Evolutionary conservation across 2,797 vertebrate species (phyloP).

Genomic region (Scolopax bukidnonensis): DNA sequence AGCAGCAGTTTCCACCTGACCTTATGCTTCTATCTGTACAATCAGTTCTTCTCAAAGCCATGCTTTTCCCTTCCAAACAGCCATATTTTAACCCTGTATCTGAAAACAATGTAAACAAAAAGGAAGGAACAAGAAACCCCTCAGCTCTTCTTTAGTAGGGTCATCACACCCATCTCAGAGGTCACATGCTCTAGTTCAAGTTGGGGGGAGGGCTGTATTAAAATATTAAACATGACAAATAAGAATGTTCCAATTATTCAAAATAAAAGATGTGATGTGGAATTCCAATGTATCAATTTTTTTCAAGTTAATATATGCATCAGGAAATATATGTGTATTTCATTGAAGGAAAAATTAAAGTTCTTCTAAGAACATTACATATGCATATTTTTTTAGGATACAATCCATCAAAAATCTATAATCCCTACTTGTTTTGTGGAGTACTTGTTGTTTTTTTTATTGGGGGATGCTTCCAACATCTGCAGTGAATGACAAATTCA

Average conservation of each 20-base stretch:
- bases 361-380: background rate
- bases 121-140: background rate
- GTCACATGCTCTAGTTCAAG: background rate
- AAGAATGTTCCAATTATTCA: background rate
- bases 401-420: background rate
- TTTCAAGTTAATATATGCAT: background rate
- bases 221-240: background rate
- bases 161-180: background rate
- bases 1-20: background rate
- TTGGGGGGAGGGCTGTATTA: background rate
- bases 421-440: background rate
- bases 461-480: background rate
- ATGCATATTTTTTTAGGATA: background rate
- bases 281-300: background rate
- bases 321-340: background rate
- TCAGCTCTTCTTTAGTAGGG: background rate
- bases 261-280: background rate
- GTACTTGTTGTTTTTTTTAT: background rate
- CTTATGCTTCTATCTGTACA: background rate
- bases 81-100: background rate
- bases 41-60: background rate
- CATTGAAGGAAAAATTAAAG: background rate
- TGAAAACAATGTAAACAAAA: background rate
- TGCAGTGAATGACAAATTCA: background rate
- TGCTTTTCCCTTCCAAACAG: background rate